These are phyloP conservation scores for Talpa occidentalis DNA, from an alignment of 2,113 vertebrate species.

Conservation along the genomic window DNA sequence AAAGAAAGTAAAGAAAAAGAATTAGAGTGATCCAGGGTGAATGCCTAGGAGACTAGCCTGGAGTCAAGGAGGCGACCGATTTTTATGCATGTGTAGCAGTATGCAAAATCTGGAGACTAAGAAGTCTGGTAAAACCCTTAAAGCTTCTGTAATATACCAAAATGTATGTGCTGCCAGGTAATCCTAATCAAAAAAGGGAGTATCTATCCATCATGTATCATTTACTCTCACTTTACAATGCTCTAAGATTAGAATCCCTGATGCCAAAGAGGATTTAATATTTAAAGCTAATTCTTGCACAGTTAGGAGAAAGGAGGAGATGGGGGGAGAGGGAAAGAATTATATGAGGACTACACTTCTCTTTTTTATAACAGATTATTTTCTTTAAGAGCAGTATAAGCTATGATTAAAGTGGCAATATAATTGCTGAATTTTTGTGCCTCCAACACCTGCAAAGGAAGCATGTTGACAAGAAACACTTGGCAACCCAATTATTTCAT, in stretches of 20 bases:
- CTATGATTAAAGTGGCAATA: conserved; percentile 60
- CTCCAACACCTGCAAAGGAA: conserved; percentile 59
- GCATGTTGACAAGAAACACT: conserved; percentile 50
- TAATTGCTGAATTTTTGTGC: conserved; percentile 57
- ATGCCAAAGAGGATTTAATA: not conserved
- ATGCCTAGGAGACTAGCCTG: too few species aligned
- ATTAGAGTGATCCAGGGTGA: not conserved
- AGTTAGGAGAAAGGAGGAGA: not conserved
- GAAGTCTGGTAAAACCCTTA: not conserved
- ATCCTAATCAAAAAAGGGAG: not conserved
- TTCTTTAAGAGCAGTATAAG: conserved; percentile 50
- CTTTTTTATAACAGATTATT: conserved; percentile 43
- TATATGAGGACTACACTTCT: not conserved
- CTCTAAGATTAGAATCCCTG: not conserved
- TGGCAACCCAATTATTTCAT: conserved; percentile 78
- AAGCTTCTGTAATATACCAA: not conserved
- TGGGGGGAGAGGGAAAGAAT: not conserved
- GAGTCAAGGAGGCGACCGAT: not conserved
- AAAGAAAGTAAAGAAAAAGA: not conserved
- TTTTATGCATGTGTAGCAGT: not conserved
- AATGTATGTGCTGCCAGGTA: not conserved
- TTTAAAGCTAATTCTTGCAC: not conserved
- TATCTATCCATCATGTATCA: not conserved
- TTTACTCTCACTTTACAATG: not conserved
- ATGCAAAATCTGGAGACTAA: not conserved